These are phyloP conservation scores for Sisor rabdophorus DNA, from an alignment of 2,113 vertebrate genomes.

Conservation along the genomic window DNA sequence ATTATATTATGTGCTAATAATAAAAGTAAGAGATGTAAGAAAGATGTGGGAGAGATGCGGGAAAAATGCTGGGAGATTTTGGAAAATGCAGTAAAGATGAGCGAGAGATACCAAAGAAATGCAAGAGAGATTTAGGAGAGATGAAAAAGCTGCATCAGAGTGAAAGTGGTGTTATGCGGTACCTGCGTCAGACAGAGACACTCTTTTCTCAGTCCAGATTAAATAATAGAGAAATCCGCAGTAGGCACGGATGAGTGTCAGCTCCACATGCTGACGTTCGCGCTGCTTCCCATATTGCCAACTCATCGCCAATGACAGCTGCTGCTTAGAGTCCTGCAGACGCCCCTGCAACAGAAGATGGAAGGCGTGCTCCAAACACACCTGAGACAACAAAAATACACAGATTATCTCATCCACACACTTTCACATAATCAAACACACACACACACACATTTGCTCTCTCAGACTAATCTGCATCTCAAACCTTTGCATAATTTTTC, in stretches of 20 bases:
- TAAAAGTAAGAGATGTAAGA: too few relatives aligned
- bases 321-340: constrained; percentile 75
- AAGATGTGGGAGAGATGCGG: too few relatives aligned
- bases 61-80: too few relatives aligned
- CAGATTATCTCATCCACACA: too few relatives aligned
- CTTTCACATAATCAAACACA: not conserved
- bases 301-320: constrained; percentile 73
- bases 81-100: too few relatives aligned
- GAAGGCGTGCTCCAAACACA: constrained; percentile 82
- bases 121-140: not conserved
- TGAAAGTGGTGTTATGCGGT: not conserved
- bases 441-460: not conserved
- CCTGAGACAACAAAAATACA: constrained; percentile 58
- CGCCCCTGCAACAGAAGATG: constrained; percentile 78
- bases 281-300: constrained; percentile 81
- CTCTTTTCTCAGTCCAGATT: constrained; percentile 77
- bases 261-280: constrained; percentile 60
- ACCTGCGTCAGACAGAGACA: constrained; percentile 60
- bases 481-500: constrained; percentile 79
- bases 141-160: not conserved
- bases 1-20: too few relatives aligned
- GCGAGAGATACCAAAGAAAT: too few relatives aligned
- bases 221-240: constrained; percentile 80
- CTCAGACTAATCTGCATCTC: not conserved
- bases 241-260: constrained; percentile 81